phyloP scores from a whole-genome alignment of 2,797 vertebrate species.

The Phalanger gymnotis region DNA sequence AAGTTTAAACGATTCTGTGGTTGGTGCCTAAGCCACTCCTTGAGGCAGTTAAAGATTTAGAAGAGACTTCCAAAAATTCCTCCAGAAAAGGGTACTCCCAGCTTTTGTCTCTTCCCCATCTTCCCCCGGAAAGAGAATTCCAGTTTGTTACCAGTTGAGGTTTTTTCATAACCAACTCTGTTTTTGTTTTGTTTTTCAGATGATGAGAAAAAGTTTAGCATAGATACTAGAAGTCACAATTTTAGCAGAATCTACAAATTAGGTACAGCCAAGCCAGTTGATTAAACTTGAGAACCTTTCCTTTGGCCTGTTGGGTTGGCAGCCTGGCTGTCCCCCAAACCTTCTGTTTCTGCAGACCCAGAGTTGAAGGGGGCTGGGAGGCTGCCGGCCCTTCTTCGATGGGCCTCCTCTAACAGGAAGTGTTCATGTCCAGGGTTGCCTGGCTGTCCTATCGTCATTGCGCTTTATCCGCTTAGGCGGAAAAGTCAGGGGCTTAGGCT shows the following conservation, averaged over 20 bases:
- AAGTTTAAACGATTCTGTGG: slow-evolving; percentile 44
- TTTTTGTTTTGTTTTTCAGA: background rate
- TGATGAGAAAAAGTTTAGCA: slow-evolving; percentile 42
- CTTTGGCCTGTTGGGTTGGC: background rate
- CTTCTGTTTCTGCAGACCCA: slow-evolving; percentile 4
- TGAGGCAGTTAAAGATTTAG: background rate
- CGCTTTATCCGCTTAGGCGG: slow-evolving; percentile 26
- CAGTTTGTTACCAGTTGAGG: background rate
- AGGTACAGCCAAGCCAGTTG: background rate
- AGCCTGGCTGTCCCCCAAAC: slow-evolving; percentile 8
- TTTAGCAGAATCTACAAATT: slow-evolving; percentile 46
- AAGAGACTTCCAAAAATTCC: slow-evolving; percentile 10
- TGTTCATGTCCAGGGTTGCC: background rate
- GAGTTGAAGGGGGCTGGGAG: background rate
- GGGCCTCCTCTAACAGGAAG: background rate
- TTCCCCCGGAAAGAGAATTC: slow-evolving; percentile 1
- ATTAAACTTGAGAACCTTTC: slow-evolving; percentile 20
- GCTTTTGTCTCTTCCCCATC: slow-evolving; percentile 47
- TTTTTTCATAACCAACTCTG: slow-evolving; percentile 42
- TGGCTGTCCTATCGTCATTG: slow-evolving; percentile 9
- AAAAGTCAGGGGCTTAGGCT: background rate
- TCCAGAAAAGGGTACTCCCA: slow-evolving; percentile 12
- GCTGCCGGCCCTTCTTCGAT: background rate
- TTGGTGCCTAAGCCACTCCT: slow-evolving; percentile 15
- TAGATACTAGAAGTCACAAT: background rate